These are phyloP conservation scores for Tribolium castaneum DNA, from an alignment of 1,140 invertebrate species.

Conservation along the genomic window DNA sequence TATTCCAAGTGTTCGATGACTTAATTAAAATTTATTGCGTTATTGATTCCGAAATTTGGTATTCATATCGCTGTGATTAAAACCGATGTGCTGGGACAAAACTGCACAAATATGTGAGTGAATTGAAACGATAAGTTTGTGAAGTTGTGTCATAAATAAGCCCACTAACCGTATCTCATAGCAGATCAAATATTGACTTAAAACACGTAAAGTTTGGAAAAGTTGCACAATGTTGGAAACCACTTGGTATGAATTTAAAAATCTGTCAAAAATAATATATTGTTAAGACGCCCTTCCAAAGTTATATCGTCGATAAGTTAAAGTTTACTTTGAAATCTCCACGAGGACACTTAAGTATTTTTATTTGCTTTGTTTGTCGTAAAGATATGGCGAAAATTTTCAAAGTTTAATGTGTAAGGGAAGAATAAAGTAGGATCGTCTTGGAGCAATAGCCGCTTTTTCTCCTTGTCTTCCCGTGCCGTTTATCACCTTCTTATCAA, in stretches of 20 bases:
- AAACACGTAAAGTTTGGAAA: constrained; percentile 20
- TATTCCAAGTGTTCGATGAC: too few species aligned
- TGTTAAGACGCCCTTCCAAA: constrained; percentile 20
- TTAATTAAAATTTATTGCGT: too few species aligned
- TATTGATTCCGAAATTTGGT: too few species aligned
- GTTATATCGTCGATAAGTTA: constrained; percentile 33
- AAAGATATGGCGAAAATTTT: constrained; percentile 34
- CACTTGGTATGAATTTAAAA: constrained; percentile 36
- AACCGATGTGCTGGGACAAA: not conserved
- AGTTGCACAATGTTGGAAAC: constrained; percentile 28
- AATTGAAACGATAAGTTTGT: not conserved
- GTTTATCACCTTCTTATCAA: constrained; percentile 50
- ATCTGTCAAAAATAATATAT: constrained; percentile 41
- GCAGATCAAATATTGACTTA: constrained; percentile 23
- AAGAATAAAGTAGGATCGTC: constrained; percentile 37
- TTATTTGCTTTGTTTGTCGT: constrained; percentile 35
- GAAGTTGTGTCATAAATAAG: constrained; percentile 23
- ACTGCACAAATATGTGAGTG: not conserved
- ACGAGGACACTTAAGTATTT: constrained; percentile 37
- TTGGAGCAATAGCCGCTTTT: constrained; percentile 1
- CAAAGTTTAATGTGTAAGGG: constrained; percentile 21
- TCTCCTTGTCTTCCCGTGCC: constrained; percentile 38
- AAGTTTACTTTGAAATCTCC: constrained; percentile 39
- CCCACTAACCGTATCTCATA: not conserved
- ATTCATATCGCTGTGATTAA: too few species aligned